A percentile compares a stretch with the other conserved stretches of the same genome.
These are phyloP conservation scores for Motacilla alba DNA, from an alignment of 2,113 vertebrate species.

Conservation along the genomic window DNA sequence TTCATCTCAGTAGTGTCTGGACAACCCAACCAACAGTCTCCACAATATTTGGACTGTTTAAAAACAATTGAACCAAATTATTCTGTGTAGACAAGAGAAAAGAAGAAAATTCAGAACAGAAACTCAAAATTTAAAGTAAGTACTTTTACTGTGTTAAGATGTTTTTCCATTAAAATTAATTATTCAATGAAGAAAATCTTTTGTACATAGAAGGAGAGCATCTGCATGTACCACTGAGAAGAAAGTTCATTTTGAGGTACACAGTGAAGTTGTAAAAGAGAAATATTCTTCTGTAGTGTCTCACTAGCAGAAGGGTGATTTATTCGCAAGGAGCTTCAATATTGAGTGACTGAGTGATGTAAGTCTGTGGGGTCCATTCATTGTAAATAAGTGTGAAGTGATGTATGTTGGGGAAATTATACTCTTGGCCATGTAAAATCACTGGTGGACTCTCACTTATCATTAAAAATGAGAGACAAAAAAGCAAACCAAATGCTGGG, in stretches of 20 bases:
- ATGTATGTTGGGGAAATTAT: background rate
- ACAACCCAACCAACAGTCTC: background rate
- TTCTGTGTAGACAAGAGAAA: background rate
- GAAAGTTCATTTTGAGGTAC: background rate
- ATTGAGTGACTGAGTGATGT: background rate
- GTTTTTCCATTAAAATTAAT: background rate
- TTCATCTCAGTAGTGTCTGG: background rate
- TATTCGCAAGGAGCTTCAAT: background rate
- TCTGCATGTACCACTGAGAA: background rate
- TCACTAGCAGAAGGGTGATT: background rate
- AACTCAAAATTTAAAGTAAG: background rate
- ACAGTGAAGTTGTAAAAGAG: background rate
- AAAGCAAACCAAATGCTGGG: background rate
- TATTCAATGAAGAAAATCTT: background rate
- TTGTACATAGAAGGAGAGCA: background rate
- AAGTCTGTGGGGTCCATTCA: background rate
- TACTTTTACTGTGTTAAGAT: background rate
- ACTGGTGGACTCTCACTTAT: background rate
- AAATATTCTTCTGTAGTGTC: background rate
- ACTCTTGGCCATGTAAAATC: background rate
- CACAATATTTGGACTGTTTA: background rate
- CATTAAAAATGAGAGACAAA: background rate
- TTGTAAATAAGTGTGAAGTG: background rate
- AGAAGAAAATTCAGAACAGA: background rate
- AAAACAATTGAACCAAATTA: background rate